These are phyloP conservation scores for Xestia ashworthii DNA, from an alignment of 2,888 invertebrate genomes.

Conservation along the genomic window DNA sequence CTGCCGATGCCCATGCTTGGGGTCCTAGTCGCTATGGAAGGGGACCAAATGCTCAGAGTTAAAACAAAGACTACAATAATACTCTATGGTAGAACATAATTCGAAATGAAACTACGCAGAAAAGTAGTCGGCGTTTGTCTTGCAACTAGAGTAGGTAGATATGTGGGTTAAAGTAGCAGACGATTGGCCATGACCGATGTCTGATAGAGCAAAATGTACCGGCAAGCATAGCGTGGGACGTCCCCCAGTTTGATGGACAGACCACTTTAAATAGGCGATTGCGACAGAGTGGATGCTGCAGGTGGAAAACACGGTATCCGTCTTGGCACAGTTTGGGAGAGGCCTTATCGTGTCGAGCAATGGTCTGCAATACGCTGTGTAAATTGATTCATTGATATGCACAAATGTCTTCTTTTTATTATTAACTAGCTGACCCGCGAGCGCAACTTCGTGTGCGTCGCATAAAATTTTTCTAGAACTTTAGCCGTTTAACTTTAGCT, in stretches of 20 bases:
- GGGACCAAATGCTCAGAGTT: background rate
- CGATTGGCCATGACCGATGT: background rate
- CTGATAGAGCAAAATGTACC: background rate
- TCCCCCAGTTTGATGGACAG: background rate
- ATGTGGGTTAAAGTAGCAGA: background rate
- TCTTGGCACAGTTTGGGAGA: background rate
- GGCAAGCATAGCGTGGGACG: background rate
- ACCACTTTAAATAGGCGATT: background rate
- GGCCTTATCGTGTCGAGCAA: background rate
- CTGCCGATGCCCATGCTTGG: too few relatives aligned
- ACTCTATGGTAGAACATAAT: background rate
- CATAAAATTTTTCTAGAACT: too few relatives aligned
- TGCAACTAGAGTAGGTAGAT: background rate
- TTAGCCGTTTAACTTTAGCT: too few relatives aligned
- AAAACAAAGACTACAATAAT: too few relatives aligned
- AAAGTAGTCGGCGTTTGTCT: background rate
- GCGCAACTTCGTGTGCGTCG: too few relatives aligned
- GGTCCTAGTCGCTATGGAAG: background rate
- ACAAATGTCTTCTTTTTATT: too few relatives aligned
- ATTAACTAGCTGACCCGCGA: too few relatives aligned
- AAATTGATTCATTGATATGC: background rate
- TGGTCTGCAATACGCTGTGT: background rate
- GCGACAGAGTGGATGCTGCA: background rate
- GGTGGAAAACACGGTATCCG: background rate
- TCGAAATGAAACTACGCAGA: background rate